phyloP scores from a whole-genome alignment of 2,113 vertebrate genomes.

The Bos javanicus region DNA sequence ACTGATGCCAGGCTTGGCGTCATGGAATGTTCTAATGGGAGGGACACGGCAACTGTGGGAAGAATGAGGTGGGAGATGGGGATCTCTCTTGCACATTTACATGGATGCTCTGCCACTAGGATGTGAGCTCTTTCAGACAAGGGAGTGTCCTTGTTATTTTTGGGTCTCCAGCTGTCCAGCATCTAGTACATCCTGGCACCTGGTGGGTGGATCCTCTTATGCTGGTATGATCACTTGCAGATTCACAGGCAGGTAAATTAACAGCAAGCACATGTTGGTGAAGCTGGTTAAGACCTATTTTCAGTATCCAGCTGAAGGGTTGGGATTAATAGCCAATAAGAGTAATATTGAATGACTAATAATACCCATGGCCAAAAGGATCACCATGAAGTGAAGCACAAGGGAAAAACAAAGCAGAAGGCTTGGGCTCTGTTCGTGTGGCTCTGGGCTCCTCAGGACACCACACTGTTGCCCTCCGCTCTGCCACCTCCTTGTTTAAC shows the following conservation, averaged over 20 bases:
- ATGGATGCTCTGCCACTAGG: background rate
- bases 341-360: background rate
- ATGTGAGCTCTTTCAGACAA: background rate
- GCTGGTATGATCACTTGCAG: background rate
- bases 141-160: background rate
- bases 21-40: background rate
- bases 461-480: accelerated
- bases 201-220: background rate
- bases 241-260: background rate
- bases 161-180: background rate
- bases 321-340: background rate
- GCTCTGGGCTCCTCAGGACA: background rate
- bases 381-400: background rate
- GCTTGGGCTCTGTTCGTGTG: background rate
- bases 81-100: background rate
- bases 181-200: background rate
- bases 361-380: background rate
- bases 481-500: background rate
- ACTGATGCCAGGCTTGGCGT: background rate
- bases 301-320: background rate
- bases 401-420: background rate
- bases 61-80: background rate
- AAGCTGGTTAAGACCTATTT: conserved; percentile 1
- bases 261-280: background rate
- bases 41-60: background rate